These are phyloP conservation scores for Erinaceus europaeus DNA, from an alignment of 2,113 vertebrate genomes.

Conservation along the genomic window DNA sequence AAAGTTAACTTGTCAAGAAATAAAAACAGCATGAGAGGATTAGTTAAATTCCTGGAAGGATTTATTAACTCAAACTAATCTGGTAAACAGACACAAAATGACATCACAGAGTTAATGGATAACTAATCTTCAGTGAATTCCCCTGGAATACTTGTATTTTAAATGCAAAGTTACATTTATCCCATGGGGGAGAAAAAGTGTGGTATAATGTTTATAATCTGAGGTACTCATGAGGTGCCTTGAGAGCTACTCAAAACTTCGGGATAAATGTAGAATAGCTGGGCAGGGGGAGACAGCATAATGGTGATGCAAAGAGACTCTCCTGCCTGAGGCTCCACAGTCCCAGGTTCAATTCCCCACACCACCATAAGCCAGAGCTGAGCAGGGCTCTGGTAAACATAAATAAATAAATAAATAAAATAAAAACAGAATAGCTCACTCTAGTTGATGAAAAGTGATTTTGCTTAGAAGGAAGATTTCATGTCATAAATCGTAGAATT, in stretches of 20 bases:
- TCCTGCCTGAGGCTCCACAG: too few relatives aligned
- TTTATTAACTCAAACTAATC: neutral
- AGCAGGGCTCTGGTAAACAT: too few relatives aligned
- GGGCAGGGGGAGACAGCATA: too few relatives aligned
- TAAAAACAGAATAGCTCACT: neutral
- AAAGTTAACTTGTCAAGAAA: neutral
- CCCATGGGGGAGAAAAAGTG: neutral
- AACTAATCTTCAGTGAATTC: neutral
- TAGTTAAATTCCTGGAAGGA: slow-evolving; percentile 23
- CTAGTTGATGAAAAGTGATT: neutral
- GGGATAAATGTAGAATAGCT: too few relatives aligned
- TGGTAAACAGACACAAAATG: neutral
- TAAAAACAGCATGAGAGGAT: neutral
- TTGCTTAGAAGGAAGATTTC: neutral
- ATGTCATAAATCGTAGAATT: neutral
- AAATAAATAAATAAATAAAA: too few relatives aligned
- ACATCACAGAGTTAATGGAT: neutral
- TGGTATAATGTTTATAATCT: neutral
- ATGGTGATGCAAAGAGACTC: too few relatives aligned
- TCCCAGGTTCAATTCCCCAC: too few relatives aligned
- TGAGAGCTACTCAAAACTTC: neutral
- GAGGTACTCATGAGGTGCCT: neutral
- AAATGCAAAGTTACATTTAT: neutral
- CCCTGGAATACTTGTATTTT: neutral
- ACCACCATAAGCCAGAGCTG: too few relatives aligned